Conservation (phyloP, 1,140 invertebrate genomes). For the Drosophila watanabei region DNA sequence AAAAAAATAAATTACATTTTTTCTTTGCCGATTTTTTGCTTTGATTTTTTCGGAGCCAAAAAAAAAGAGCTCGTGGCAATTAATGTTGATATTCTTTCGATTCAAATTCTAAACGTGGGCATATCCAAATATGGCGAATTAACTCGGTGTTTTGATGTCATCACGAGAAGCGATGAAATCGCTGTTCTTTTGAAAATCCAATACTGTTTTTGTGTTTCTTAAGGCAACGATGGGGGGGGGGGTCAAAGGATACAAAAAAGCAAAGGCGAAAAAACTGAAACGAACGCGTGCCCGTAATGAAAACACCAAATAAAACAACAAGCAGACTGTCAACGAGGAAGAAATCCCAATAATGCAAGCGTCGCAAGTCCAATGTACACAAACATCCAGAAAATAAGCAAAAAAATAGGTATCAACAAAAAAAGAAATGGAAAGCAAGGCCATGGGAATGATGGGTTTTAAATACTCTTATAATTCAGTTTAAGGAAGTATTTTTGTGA, state of each 20-base stretch:
- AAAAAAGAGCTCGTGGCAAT: conserved; percentile 27
- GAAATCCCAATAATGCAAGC: conserved; percentile 49
- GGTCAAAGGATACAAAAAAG: conserved; percentile 30
- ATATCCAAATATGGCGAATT: conserved; percentile 31
- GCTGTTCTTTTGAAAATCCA: background rate
- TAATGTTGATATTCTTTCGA: conserved; percentile 8
- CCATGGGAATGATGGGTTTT: no score
- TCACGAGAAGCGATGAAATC: background rate
- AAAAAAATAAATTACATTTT: conserved; percentile 29
- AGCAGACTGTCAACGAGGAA: conserved; percentile 30
- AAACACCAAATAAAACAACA: conserved; percentile 16
- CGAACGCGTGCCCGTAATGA: conserved; percentile 29
- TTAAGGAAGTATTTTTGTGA: background rate
- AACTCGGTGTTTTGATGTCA: conserved; percentile 14
- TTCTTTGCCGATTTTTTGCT: conserved; percentile 31
- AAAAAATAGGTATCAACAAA: conserved; percentile 8
- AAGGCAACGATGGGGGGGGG: conserved; percentile 8
- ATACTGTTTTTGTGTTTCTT: background rate
- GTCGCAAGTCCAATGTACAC: conserved; percentile 22
- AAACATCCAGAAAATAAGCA: conserved; percentile 13
- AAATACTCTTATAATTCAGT: conserved; percentile 1
- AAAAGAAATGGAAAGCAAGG: background rate
- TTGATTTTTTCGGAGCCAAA: conserved; percentile 27
- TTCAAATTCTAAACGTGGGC: conserved; percentile 38
- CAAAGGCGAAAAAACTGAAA: conserved; percentile 10